Percentiles rank a stretch among this genome's conserved stretches.
These are phyloP conservation scores for Tupaia tana DNA, from an alignment of 2,113 vertebrate species.

Conservation along the genomic window DNA sequence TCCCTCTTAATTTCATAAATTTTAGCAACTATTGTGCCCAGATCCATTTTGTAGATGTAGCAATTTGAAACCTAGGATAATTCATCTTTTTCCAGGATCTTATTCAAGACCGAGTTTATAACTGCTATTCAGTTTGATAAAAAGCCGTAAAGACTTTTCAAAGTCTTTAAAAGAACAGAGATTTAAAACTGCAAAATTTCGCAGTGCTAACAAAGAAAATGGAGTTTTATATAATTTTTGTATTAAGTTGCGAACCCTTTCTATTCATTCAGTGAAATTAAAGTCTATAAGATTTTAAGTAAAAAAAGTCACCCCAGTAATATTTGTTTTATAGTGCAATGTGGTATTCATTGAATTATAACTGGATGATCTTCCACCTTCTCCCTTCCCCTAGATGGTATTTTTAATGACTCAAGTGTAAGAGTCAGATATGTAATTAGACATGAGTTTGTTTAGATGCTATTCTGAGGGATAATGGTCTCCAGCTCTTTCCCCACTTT, in stretches of 20 bases:
- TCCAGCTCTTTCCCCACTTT: not conserved
- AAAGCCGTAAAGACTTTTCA: not conserved
- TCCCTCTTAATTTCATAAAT: not conserved
- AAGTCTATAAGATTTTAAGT: conserved; percentile 63
- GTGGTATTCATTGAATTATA: conserved; percentile 57
- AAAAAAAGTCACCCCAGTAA: conserved; percentile 69
- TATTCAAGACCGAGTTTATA: not conserved
- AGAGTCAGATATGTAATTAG: not conserved
- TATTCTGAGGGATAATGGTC: not conserved
- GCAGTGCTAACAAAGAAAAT: conserved; percentile 9
- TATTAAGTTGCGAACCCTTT: not conserved
- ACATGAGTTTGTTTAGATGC: not conserved
- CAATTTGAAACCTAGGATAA: not conserved
- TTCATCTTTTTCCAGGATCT: not conserved
- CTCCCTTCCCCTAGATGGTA: not conserved
- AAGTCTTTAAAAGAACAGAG: conserved; percentile 15
- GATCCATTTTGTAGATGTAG: not conserved
- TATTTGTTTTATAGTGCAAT: conserved; percentile 55
- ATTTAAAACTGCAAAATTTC: conserved; percentile 12
- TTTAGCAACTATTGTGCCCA: not conserved
- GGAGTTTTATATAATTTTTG: conserved; percentile 15
- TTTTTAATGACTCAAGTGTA: not conserved
- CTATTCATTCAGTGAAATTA: conserved; percentile 62
- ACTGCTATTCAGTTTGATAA: not conserved
- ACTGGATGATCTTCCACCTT: not conserved